These are phyloP conservation scores for Psittacara wagleri DNA, from an alignment of 2,113 vertebrate species.

Conservation along the genomic window DNA sequence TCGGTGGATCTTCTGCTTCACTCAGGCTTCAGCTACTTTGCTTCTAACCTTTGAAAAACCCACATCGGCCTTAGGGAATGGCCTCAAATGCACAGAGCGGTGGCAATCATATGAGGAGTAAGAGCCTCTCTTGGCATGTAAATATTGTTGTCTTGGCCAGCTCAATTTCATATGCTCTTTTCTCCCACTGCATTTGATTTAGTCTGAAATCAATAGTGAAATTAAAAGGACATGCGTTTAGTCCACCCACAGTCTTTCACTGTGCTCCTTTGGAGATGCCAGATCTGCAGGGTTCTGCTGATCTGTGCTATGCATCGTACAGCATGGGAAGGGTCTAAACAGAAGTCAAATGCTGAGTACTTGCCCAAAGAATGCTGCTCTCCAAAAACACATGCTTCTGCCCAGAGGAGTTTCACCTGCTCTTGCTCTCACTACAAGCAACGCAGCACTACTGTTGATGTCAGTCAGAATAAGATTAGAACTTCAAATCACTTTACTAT, in stretches of 20 bases:
- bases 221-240: conserved; percentile 4
- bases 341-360: not conserved
- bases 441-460: not conserved
- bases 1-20: not conserved
- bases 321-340: not conserved
- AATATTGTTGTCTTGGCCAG: not conserved
- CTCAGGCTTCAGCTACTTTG: not conserved
- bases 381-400: not conserved
- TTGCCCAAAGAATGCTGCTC: not conserved
- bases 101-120: not conserved
- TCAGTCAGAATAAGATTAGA: not conserved
- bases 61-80: not conserved
- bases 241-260: conserved; percentile 30
- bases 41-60: conserved; percentile 8
- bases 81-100: not conserved
- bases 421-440: not conserved
- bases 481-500: not conserved
- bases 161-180: conserved; percentile 22
- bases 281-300: not conserved
- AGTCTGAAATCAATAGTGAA: not conserved
- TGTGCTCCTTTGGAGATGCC: not conserved
- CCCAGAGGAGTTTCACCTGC: not conserved
- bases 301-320: rapidly evolving
- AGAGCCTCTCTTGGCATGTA: not conserved
- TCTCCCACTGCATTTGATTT: not conserved